phyloP scores from a whole-genome alignment of 2,113 vertebrate genomes.

The Brachyistius frenatus region DNA sequence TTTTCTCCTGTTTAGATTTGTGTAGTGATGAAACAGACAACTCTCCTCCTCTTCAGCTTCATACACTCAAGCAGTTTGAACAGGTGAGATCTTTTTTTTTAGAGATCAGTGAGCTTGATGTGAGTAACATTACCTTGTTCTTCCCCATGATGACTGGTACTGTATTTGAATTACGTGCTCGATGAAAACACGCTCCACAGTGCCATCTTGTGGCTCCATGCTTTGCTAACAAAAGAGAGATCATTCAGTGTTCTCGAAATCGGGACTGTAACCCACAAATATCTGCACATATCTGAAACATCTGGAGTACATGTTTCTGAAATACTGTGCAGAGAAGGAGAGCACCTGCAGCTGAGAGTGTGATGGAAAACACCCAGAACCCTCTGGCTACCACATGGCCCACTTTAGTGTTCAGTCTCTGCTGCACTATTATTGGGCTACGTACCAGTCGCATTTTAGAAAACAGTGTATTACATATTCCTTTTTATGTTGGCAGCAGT shows the following conservation, averaged over 20 bases:
- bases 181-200: not conserved
- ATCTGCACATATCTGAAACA: not conserved
- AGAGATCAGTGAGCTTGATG: not conserved
- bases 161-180: not conserved
- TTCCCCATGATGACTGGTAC: not conserved
- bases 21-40: slow-evolving; percentile 77
- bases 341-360: slow-evolving; percentile 27
- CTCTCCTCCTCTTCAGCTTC: slow-evolving; percentile 81
- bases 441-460: slow-evolving; percentile 5
- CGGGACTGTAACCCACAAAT: not conserved
- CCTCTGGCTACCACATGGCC: slow-evolving; percentile 57
- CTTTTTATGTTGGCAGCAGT: slow-evolving; percentile 2
- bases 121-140: not conserved
- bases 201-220: slow-evolving; percentile 53
- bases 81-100: slow-evolving; percentile 74
- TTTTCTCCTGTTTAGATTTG: slow-evolving; percentile 69
- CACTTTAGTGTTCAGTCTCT: slow-evolving; percentile 41
- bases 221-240: not conserved
- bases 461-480: slow-evolving; percentile 5
- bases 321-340: slow-evolving; percentile 18
- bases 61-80: slow-evolving; percentile 84
- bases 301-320: slow-evolving; percentile 4
- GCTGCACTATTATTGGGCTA: slow-evolving; percentile 7
- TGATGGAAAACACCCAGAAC: slow-evolving; percentile 61
- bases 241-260: not conserved